phyloP scores from a whole-genome alignment of 1,140 invertebrate genomes.

The Hormaphis cornu region DNA sequence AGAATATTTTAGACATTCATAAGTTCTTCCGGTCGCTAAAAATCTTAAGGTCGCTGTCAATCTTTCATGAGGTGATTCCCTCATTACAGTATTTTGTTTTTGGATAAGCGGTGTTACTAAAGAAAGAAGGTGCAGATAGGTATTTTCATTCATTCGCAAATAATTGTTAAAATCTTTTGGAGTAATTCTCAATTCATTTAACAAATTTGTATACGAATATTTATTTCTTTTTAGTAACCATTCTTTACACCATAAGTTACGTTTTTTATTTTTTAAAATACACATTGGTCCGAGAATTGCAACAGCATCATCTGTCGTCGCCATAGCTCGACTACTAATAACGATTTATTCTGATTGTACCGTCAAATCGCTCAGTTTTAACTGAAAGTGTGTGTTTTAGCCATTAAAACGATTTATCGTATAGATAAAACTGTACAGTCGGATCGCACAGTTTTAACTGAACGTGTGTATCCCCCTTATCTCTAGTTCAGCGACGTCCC shows the following conservation, averaged over 20 bases:
- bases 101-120: slow-evolving; percentile 38
- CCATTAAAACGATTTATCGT: not conserved
- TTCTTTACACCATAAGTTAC: slow-evolving; percentile 11
- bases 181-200: slow-evolving; percentile 8
- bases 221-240: not conserved
- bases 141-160: slow-evolving; percentile 38
- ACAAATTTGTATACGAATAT: not conserved
- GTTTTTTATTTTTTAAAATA: slow-evolving; percentile 2
- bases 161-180: slow-evolving; percentile 37
- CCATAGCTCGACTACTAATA: not conserved
- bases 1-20: slow-evolving; percentile 40
- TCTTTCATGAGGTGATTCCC: slow-evolving; percentile 40
- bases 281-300: not conserved
- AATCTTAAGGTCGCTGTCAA: slow-evolving; percentile 41
- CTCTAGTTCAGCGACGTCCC: too few species aligned
- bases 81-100: slow-evolving; percentile 42
- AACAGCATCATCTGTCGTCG: not conserved
- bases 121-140: slow-evolving; percentile 36
- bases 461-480: not conserved
- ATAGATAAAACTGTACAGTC: not conserved
- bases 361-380: not conserved
- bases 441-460: not conserved
- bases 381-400: too few species aligned
- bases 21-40: slow-evolving; percentile 40
- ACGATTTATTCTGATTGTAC: not conserved